Evolutionary conservation across 2,113 vertebrate species (phyloP).

Genomic region (Pachypanchax playfairii): DNA sequence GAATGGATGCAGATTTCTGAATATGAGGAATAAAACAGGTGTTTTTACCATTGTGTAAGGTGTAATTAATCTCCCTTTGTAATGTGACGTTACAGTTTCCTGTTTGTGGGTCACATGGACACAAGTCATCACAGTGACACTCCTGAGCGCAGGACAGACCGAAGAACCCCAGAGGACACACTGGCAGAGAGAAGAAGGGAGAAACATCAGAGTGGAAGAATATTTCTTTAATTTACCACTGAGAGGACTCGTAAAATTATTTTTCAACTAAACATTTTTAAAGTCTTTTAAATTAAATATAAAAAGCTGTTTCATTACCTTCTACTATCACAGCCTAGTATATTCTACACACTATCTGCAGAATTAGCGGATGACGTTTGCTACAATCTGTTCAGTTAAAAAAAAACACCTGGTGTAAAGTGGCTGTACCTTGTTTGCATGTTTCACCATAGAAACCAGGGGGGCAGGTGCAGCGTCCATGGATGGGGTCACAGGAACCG

Average conservation of each 20-base stretch:
- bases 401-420: neutral
- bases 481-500: constrained; percentile 77
- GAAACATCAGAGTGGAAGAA: neutral
- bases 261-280: too few relatives aligned
- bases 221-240: neutral
- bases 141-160: constrained; percentile 78
- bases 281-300: too few relatives aligned
- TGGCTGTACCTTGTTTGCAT: constrained; percentile 79
- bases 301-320: too few relatives aligned
- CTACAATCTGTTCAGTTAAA: neutral
- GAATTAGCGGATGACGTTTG: neutral
- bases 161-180: constrained; percentile 84
- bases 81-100: constrained; percentile 84
- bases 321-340: too few relatives aligned
- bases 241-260: too few relatives aligned
- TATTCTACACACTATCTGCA: neutral
- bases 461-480: constrained; percentile 79
- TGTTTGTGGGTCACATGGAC: constrained; percentile 83
- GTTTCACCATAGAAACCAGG: constrained; percentile 78
- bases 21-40: neutral
- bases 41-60: constrained; percentile 80
- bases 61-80: constrained; percentile 40
- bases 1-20: neutral
- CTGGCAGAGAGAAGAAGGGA: constrained; percentile 59
- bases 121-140: constrained; percentile 82